Base-by-base conservation (phyloP, 92 coral and sea anemone genomes). In the Diadumene lineata region DNA sequence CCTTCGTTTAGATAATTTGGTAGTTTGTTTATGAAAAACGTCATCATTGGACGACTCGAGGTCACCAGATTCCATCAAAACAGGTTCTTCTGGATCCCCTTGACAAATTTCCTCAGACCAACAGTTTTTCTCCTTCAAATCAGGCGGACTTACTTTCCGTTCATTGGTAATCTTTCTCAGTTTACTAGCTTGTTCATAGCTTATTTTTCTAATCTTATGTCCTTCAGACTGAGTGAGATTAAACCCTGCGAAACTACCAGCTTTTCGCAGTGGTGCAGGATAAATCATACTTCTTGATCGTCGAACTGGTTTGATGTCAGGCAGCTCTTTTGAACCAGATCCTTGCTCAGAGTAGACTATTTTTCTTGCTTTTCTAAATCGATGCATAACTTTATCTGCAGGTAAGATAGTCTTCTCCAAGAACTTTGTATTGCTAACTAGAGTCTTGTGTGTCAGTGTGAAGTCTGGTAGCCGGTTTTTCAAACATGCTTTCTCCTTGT, bases 381-480 rank as follows among this genome's bases (percentile, higher is more conserved):
- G 64, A 58, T 30, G 10, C 1, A 16, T 4, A 23, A 23, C 19
- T 21, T 58, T 58, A 22, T 58, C 64, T n/a, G n/a, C n/a, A 26
- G 64, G 64, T 2, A 58, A 32, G 2, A 58, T 22, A 58, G 64
- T 2, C 64, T 58, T 58, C 22, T 22, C 31, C 30, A 22, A 21
- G 23, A 56, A 46, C 44, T 56, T 68, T 11, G 23, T 68, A 34
- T 23, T 64, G 31, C 61, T 69, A 1, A 57, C 67, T 1, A 58
- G 60, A 11, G 60, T 46, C 34, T 66, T 78, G 26, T 78, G 63
- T 7, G 33, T 34, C 33, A 57, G 23, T 8, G 57, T 31, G 51
- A 78, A 78, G 60, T 78, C 82, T 33, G 82, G 82, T 0, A 78
- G 82, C 32, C 82, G 70, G 21, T 57, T 58, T 24, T 43, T 57